phyloP scores from a whole-genome alignment of 2,888 invertebrate genomes.

The Meiosimyza platycephala region DNA sequence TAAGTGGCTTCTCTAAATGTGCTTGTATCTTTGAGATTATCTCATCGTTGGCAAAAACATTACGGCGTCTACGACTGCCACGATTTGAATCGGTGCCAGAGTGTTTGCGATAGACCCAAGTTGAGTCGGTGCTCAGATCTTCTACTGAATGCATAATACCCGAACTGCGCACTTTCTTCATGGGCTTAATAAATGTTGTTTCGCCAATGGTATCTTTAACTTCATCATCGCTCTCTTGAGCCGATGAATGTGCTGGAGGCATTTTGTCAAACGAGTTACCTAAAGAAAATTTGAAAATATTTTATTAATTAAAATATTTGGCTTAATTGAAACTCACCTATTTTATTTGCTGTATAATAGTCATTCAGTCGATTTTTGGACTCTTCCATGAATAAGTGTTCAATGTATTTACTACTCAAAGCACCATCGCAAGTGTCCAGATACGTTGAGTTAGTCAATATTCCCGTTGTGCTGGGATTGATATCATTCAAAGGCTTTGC shows the following conservation, averaged over 20 bases:
- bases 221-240: conserved; percentile 69
- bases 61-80: conserved; percentile 64
- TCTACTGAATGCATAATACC: conserved; percentile 80
- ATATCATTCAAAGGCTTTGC: conserved; percentile 59
- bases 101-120: conserved; percentile 76
- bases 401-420: conserved; percentile 64
- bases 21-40: conserved; percentile 64
- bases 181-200: conserved; percentile 70
- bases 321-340: conserved; percentile 35
- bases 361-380: conserved; percentile 66
- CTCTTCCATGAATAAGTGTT: conserved; percentile 66
- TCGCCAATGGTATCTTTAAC: conserved; percentile 71
- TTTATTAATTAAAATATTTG: too few relatives aligned
- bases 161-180: conserved; percentile 76
- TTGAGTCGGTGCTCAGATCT: conserved; percentile 80
- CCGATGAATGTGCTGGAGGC: conserved; percentile 34
- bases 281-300: neutral
- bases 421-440: conserved; percentile 65
- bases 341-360: conserved; percentile 58
- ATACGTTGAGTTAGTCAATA: conserved; percentile 65
- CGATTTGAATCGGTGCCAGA: conserved; percentile 66
- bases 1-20: conserved; percentile 62
- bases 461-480: conserved; percentile 62
- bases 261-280: conserved; percentile 6
- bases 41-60: conserved; percentile 65